A percentile compares a stretch with the other conserved stretches of the same genome.
Evolutionary conservation across 1,140 invertebrate species (phyloP).

Genomic region (Drosophila suzukii): DNA sequence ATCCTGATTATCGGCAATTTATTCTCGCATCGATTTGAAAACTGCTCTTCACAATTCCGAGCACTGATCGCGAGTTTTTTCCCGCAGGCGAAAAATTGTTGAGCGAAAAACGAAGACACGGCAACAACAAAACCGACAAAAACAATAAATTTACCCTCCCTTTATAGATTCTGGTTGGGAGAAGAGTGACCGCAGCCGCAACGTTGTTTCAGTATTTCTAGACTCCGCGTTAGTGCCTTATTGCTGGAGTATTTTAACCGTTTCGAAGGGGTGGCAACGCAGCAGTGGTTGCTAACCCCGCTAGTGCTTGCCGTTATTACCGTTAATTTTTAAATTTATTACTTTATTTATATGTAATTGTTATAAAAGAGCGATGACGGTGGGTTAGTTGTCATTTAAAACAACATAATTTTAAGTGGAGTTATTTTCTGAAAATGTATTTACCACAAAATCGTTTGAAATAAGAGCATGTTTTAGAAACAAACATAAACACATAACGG

Average conservation of each 20-base stretch:
- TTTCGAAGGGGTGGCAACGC: neutral
- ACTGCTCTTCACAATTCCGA: slow-evolving; percentile 5
- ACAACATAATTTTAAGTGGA: too few relatives aligned
- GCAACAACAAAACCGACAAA: slow-evolving; percentile 33
- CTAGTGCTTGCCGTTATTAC: too few relatives aligned
- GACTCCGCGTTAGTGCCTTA: neutral
- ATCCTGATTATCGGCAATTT: neutral
- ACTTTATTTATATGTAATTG: too few relatives aligned
- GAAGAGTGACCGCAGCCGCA: neutral
- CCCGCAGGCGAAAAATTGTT: slow-evolving; percentile 17
- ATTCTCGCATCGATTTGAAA: neutral
- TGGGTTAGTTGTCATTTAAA: too few relatives aligned
- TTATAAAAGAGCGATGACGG: too few relatives aligned
- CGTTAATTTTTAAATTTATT: too few relatives aligned
- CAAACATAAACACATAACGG: too few relatives aligned
- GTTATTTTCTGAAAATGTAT: too few relatives aligned
- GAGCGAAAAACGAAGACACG: slow-evolving; percentile 24
- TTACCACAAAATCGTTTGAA: too few relatives aligned
- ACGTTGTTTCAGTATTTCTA: neutral
- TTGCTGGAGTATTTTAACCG: neutral
- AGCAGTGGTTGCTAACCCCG: neutral
- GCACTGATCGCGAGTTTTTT: slow-evolving; percentile 17
- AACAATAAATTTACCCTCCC: slow-evolving; percentile 8
- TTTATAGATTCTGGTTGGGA: neutral
- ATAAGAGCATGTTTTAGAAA: too few relatives aligned